Percentiles rank a stretch among this genome's conserved stretches.
These are phyloP conservation scores for Mesocentrotus franciscanus DNA, from an alignment of 53 echinoderm and acorn worm species.

Conservation along the genomic window DNA sequence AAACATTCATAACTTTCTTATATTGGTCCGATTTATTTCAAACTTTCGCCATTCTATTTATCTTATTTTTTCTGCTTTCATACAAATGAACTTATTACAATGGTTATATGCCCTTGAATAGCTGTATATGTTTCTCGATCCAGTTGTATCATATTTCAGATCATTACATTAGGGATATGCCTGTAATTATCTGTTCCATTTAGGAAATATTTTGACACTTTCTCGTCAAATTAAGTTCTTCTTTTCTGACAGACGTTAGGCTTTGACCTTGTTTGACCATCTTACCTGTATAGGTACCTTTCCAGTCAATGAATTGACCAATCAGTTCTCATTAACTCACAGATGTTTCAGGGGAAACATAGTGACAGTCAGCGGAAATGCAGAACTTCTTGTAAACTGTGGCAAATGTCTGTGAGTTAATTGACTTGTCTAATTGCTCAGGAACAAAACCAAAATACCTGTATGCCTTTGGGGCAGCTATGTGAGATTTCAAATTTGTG, in stretches of 20 bases:
- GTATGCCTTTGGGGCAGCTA: not conserved
- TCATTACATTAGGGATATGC: not conserved
- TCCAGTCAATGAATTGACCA: constrained; percentile 20
- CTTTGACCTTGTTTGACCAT: constrained; percentile 12
- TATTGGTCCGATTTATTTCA: no score
- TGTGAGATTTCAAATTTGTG: no score
- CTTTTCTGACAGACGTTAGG: not conserved
- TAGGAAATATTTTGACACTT: constrained; percentile 48
- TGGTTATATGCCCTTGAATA: no score
- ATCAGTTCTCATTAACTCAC: constrained; percentile 22
- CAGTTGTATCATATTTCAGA: not conserved
- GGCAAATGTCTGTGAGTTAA: constrained; percentile 42
- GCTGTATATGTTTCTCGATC: not conserved
- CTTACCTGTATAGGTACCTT: constrained; percentile 16
- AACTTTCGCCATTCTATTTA: no score
- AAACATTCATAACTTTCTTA: no score
- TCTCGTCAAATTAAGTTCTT: constrained; percentile 39
- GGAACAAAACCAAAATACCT: not conserved
- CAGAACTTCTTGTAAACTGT: not conserved
- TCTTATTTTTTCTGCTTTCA: no score
- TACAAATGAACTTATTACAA: not conserved
- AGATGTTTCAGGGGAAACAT: constrained; percentile 16
- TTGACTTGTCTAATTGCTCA: constrained; percentile 24
- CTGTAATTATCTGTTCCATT: constrained; percentile 10
- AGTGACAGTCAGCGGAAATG: constrained; percentile 2